phyloP scores from a whole-genome alignment of 1,140 invertebrate genomes.

The Atopsyche davidsoni region DNA sequence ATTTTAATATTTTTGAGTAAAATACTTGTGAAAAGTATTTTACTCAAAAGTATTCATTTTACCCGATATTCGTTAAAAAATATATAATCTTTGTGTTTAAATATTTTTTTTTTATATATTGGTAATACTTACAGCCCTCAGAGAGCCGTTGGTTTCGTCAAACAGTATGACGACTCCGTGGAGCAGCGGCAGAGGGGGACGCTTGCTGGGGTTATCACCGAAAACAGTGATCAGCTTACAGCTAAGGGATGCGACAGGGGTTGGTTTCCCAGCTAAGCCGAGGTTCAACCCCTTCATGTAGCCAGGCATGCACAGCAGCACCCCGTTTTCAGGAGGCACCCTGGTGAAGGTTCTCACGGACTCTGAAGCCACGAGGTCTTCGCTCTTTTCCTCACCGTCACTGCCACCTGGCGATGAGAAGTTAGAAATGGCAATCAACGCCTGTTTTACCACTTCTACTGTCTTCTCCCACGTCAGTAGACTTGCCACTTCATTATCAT shows the following conservation, averaged over 20 bases:
- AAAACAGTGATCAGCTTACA: conserved; percentile 42
- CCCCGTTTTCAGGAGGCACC: conserved; percentile 19
- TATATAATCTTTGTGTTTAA: no score
- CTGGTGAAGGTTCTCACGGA: conserved; percentile 29
- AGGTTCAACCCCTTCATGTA: conserved; percentile 33
- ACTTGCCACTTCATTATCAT: conserved; percentile 13
- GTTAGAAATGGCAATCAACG: conserved; percentile 19
- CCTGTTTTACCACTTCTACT: conserved; percentile 13
- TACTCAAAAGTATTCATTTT: no score
- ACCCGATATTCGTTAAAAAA: no score
- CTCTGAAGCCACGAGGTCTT: conserved; percentile 21
- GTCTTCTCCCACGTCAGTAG: conserved; percentile 18
- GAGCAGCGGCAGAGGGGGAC: conserved; percentile 34
- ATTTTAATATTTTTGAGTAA: no score
- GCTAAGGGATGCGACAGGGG: conserved; percentile 32
- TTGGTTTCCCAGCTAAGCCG: background rate
- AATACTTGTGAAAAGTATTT: no score
- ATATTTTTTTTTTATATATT: no score
- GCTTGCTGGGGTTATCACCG: conserved; percentile 32
- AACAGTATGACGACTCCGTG: conserved; percentile 39
- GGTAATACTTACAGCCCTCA: conserved; percentile 32
- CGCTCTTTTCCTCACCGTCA: conserved; percentile 6
- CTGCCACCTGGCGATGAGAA: conserved; percentile 1
- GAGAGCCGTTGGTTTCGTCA: conserved; percentile 35
- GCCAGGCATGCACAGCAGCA: conserved; percentile 40